A percentile compares a stretch with the other conserved stretches of the same genome.
Evolutionary conservation across 2,113 vertebrate species (phyloP).

Genomic region (Festucalex cinctus): DNA sequence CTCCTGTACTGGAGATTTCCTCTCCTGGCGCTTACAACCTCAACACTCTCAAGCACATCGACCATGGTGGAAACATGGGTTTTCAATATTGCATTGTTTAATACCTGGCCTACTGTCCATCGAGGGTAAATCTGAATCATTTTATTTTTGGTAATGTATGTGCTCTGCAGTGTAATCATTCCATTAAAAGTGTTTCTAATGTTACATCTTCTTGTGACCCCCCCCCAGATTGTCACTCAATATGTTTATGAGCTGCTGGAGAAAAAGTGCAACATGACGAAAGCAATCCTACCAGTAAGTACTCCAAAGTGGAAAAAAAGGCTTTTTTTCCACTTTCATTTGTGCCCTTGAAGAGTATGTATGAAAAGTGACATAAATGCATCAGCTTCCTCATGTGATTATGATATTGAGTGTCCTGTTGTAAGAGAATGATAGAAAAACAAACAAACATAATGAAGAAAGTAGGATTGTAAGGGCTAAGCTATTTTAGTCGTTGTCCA

Average conservation of each 20-base stretch:
- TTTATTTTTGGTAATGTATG: constrained; percentile 24
- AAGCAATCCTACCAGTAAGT: constrained; percentile 92
- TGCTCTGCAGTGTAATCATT: constrained; percentile 22
- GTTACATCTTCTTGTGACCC: constrained; percentile 22
- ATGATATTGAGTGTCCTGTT: constrained; percentile 56
- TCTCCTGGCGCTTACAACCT: constrained; percentile 72
- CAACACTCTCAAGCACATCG: constrained; percentile 39
- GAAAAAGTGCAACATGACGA: constrained; percentile 91
- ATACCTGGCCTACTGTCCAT: constrained; percentile 21
- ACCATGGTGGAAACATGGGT: constrained; percentile 31
- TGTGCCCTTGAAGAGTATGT: constrained; percentile 70
- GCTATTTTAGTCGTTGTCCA: constrained; percentile 49
- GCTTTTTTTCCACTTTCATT: constrained; percentile 53
- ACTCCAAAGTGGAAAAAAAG: constrained; percentile 38
- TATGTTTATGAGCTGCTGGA: constrained; percentile 91
- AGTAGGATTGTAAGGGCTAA: constrained; percentile 41
- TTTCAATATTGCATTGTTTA: constrained; percentile 49
- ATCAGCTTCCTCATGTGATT: constrained; percentile 49
- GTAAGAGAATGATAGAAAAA: constrained; percentile 12
- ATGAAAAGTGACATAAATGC: constrained; percentile 59
- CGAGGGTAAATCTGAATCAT: not conserved
- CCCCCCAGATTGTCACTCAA: constrained; percentile 89
- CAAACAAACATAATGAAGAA: constrained; percentile 21
- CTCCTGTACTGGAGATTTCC: constrained; percentile 74
- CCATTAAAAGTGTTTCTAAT: constrained; percentile 23